Conservation (phyloP, 2,797 vertebrate species). For the Nothura maculosa region DNA sequence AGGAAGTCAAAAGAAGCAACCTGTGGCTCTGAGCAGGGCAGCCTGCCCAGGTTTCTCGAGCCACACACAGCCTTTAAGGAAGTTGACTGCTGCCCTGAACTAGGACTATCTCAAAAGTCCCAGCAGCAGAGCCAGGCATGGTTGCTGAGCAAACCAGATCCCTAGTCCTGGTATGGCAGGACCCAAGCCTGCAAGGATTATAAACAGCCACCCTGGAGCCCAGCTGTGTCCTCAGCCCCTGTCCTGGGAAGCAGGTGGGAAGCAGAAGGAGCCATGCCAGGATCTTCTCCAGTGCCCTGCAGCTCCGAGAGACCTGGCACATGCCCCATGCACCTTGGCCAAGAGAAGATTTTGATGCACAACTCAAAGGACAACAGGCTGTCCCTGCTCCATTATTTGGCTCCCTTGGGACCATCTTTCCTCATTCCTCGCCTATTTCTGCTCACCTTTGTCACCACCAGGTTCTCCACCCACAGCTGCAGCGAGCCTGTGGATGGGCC, state of each 20-base stretch:
- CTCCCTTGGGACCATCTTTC: background rate
- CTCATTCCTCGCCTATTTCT: background rate
- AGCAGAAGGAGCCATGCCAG: background rate
- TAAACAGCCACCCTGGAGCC: background rate
- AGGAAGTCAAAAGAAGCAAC: conserved; percentile 24
- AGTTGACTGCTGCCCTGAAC: background rate
- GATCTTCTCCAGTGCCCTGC: background rate
- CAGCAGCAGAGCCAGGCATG: background rate
- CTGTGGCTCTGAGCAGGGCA: background rate
- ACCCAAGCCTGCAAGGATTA: background rate
- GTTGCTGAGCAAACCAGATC: background rate
- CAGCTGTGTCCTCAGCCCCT: background rate
- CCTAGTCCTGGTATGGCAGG: background rate
- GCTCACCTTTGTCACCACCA: conserved; percentile 88
- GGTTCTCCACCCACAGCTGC: conserved; percentile 84
- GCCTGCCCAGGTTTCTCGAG: background rate
- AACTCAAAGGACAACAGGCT: background rate
- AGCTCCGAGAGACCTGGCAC: background rate
- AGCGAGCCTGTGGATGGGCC: conserved; percentile 65
- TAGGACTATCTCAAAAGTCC: background rate
- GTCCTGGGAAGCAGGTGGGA: background rate
- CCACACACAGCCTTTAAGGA: background rate
- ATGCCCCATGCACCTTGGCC: background rate
- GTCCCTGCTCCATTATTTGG: background rate
- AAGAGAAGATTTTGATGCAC: background rate